Conservation (phyloP, 1,140 invertebrate genomes). For the Stegodyphus dumicola region DNA sequence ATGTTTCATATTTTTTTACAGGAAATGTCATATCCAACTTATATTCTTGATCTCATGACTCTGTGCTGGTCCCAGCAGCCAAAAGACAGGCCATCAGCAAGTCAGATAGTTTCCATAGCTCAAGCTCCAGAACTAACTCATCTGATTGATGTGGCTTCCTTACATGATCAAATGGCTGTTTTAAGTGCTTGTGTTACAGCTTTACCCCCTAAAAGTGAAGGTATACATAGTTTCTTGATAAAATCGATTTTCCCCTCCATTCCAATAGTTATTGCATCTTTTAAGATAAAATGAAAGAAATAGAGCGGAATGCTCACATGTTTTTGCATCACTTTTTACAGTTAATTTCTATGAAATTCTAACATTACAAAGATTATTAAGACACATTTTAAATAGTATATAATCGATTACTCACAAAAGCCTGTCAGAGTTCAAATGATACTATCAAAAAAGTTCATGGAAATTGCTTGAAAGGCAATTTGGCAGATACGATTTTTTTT, state of each 20-base stretch:
- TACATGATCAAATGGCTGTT: conserved; percentile 66
- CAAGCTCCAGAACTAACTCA: conserved; percentile 93
- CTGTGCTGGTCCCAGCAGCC: conserved; percentile 93
- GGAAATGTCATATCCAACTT: conserved; percentile 82
- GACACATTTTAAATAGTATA: no score
- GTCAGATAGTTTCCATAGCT: conserved; percentile 91
- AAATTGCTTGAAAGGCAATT: no score
- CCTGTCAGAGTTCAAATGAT: no score
- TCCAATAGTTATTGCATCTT: background rate
- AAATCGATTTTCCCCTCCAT: background rate
- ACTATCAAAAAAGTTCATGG: no score
- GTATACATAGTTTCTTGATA: background rate
- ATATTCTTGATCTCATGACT: conserved; percentile 94
- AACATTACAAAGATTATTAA: no score
- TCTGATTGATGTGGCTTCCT: conserved; percentile 80
- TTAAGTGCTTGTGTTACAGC: conserved; percentile 61
- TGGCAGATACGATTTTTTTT: no score
- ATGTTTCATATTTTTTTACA: conserved; percentile 59
- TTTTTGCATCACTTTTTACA: no score
- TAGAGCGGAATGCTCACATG: no score
- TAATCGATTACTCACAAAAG: no score
- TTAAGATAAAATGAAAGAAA: no score
- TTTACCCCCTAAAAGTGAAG: conserved; percentile 47
- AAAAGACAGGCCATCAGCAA: conserved; percentile 87
- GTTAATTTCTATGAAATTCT: no score